phyloP scores from a whole-genome alignment of 2,888 invertebrate genomes.

The Drosophila maculinotata region DNA sequence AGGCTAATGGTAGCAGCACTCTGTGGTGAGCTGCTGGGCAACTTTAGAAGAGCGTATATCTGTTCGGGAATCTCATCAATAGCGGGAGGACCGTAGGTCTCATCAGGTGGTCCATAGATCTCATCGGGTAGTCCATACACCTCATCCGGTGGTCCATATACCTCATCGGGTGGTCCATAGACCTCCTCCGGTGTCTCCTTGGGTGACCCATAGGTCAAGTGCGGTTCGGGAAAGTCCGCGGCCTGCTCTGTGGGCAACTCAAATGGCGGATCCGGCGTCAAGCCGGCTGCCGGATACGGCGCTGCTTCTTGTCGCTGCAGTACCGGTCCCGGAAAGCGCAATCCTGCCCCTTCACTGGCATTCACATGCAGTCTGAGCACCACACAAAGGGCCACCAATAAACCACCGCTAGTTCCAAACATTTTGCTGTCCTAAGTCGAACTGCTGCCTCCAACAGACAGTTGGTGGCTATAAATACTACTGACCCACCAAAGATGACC shows the following conservation, averaged over 20 bases:
- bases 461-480: slow-evolving; percentile 56
- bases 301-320: slow-evolving; percentile 71
- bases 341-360: slow-evolving; percentile 21
- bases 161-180: slow-evolving; percentile 74
- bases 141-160: slow-evolving; percentile 66
- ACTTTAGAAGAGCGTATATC: slow-evolving; percentile 46
- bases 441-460: slow-evolving; percentile 48
- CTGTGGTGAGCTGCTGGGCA: slow-evolving; percentile 45
- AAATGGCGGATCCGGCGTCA: slow-evolving; percentile 77
- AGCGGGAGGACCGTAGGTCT: slow-evolving; percentile 44
- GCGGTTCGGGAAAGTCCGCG: slow-evolving; percentile 62
- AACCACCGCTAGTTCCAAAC: slow-evolving; percentile 33
- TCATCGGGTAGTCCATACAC: slow-evolving; percentile 57
- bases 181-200: slow-evolving; percentile 63
- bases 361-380: slow-evolving; percentile 23
- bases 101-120: slow-evolving; percentile 53
- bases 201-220: slow-evolving; percentile 72
- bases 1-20: slow-evolving; percentile 65
- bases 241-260: slow-evolving; percentile 75
- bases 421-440: slow-evolving; percentile 54
- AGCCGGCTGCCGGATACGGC: slow-evolving; percentile 81
- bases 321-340: slow-evolving; percentile 77
- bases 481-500: slow-evolving; percentile 37
- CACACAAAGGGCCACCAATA: slow-evolving; percentile 37
- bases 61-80: slow-evolving; percentile 46